Base-by-base conservation (phyloP, 37 sponge, comb jelly and placozoan genomes). In the Crambe crambe region DNA sequence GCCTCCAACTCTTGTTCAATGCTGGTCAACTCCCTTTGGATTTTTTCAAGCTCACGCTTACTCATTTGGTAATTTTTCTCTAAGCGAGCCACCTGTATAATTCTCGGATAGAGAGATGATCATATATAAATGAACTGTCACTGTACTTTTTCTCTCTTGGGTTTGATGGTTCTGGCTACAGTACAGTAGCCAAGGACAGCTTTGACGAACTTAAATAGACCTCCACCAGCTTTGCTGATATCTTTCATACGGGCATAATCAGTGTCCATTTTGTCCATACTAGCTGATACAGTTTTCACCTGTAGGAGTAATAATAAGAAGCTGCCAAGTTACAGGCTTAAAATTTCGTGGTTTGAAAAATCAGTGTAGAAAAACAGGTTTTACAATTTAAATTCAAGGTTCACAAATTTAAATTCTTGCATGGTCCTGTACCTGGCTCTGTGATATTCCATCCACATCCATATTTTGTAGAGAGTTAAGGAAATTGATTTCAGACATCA, bases 401-500 rank as follows among this genome's bases (percentile, higher is more conserved):
- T 18, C 54, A 51, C 9, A 51, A 15, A 51, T 51, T 51, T 51
- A 51, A 18, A 51, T 15, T 51, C 15, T 51, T 51, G 54, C 5
- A 60, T 60, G 25, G 23, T 60, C 25, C 61, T 51, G 17, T 30
- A 97, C 98, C 85, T 98, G 97, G 0, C 54, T 78, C 23, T 43
- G 74, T 23, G 83, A 78, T 73, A 98, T 95, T 25, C 83, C 91
- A 80, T 98, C 99, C 2, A 96, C 99, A 38, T 96, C 94, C 88
- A 98, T 76, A 62, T 86, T 92, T 75, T 90, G 81, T 3, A 98
- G 87, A 29, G 95, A 86, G 54, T 54, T 39, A 43, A 98, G 88
- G 80, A 98, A 98, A 80, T 94, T 94, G 21, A 92, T 84, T 36
- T 98, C 99, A 5, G 96, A 68, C 99, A 98, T 98, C 93, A 98